phyloP scores from a whole-genome alignment of 2,113 vertebrate species.

The Tor tambroides region DNA sequence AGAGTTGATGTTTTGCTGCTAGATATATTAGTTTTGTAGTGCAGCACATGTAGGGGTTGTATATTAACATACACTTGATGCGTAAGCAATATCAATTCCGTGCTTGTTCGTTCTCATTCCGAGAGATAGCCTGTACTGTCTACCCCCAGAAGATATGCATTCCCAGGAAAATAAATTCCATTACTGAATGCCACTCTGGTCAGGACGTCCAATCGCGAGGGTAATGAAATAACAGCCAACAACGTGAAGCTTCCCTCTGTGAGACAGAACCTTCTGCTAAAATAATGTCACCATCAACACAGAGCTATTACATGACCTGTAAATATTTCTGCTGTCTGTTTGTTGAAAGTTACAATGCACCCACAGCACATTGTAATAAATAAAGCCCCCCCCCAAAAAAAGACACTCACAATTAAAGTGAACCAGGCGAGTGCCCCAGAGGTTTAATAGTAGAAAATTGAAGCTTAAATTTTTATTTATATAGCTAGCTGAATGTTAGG shows the following conservation, averaged over 20 bases:
- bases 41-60: not conserved
- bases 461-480: not conserved
- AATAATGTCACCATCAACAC: conserved; percentile 15
- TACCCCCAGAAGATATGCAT: conserved; percentile 26
- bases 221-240: conserved; percentile 48
- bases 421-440: not conserved
- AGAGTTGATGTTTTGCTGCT: not conserved
- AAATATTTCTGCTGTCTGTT: conserved; percentile 14
- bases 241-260: conserved; percentile 7
- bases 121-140: not conserved
- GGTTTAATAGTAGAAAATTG: too few relatives aligned
- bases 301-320: conserved; percentile 25
- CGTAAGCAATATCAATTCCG: conserved; percentile 17
- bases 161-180: conserved; percentile 31
- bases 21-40: not conserved
- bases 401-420: not conserved
- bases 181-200: conserved; percentile 42
- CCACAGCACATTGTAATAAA: not conserved
- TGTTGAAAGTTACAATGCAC: not conserved
- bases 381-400: too few relatives aligned
- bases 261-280: conserved; percentile 15
- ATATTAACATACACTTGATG: conserved; percentile 5
- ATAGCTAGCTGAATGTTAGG: not conserved
- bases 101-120: conserved; percentile 26
- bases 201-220: conserved; percentile 28